Evolutionary conservation across 2,797 vertebrate genomes (phyloP), one percentile per base, ranked within the genome.

Genomic region (Gadopsis marmoratus): DNA sequence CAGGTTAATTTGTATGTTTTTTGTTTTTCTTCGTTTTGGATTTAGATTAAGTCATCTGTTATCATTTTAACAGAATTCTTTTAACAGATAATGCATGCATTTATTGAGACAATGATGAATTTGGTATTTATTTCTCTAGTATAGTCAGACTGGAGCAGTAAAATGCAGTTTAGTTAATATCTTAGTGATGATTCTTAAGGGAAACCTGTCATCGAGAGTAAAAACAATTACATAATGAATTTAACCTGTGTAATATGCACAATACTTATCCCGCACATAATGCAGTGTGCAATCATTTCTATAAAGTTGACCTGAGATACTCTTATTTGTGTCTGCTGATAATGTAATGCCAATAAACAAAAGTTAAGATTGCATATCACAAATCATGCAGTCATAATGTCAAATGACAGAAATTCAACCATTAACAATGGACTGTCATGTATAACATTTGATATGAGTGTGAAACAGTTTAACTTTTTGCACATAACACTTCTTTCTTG

Each of bases 381-480:
- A 58, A 54, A 76, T 76, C 60, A 26, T n/a, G 23, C 35, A 55
- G 53, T 47, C 29, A 19, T 75, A 62, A 76, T 71, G 23, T 62
- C 19, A 59, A 58, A 59, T 67, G 62, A 75, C 62, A 70, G 53
- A 76, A 74, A 66, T 39, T 13, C 61, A 75, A 62, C 63, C 33
- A 53, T 66, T 60, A 54, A 71, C 66, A 58, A 29, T 63, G 37
- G 23, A 58, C 19, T 70, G 9, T 77, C 33, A 56, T 65, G 47
- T 68, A 65, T 37, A 59, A 41, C 50, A 78, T 74, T 61, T 78
- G 21, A 60, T 71, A 21, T 66, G 51, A 76, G 58, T 73, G 55
- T 81, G 70, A 84, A 88, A 67, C 50, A 77, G 61, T 82, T 79
- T 84, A 72, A 83, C 81, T 82, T 39, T 70, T 80, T 76, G 61